Evolutionary conservation across 2,113 vertebrate species (phyloP).

Genomic region (Axis porcinus): DNA sequence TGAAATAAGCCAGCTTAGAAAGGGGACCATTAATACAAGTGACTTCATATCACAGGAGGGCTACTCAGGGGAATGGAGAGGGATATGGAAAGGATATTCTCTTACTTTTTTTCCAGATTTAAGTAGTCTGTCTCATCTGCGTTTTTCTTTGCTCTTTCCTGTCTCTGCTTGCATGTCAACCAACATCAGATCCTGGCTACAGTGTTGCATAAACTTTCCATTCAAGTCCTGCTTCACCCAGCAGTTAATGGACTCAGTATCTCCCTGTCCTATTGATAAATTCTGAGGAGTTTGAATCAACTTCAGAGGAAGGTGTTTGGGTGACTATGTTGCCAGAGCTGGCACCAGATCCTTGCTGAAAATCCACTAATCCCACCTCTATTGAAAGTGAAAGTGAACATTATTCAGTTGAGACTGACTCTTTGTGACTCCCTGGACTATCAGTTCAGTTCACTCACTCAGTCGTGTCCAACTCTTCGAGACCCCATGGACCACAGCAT

Average conservation of each 20-base stretch:
- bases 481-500: neutral
- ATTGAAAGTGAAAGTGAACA: neutral
- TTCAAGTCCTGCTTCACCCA: neutral
- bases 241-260: neutral
- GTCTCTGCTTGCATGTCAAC: neutral
- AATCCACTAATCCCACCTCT: neutral
- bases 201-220: neutral
- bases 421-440: neutral
- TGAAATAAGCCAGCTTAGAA: neutral
- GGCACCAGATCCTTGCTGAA: neutral
- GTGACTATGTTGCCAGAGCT: neutral
- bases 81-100: neutral
- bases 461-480: fast-evolving
- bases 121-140: neutral
- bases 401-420: neutral
- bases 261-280: neutral
- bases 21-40: neutral
- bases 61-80: neutral
- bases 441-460: neutral
- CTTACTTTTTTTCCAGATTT: neutral
- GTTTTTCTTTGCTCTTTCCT: neutral
- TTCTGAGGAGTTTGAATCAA: neutral
- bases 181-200: neutral
- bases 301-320: neutral
- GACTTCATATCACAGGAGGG: neutral